Percentiles rank a stretch among this genome's conserved stretches.
phyloP scores from a whole-genome alignment of 2,888 invertebrate genomes.

The Pteria penguin region DNA sequence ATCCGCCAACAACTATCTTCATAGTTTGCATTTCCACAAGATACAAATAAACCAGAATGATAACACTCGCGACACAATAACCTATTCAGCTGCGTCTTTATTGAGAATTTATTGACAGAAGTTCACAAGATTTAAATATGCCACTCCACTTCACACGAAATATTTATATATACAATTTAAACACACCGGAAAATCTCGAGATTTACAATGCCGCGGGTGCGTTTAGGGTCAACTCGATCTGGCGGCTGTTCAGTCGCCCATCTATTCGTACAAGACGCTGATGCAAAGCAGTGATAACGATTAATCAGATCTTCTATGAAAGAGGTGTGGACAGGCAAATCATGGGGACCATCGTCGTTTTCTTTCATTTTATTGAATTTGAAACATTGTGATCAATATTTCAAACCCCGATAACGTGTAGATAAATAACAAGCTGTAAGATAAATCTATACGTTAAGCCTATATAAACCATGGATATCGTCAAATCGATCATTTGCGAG shows the following conservation, averaged over 20 bases:
- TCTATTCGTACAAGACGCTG: not conserved
- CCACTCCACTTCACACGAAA: constrained; percentile 1
- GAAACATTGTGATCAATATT: too few relatives aligned
- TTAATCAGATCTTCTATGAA: not conserved
- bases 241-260: not conserved
- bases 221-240: constrained; percentile 2
- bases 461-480: too few relatives aligned
- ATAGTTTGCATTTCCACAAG: not conserved
- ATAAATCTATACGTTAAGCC: too few relatives aligned
- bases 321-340: not conserved
- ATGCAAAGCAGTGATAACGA: not conserved
- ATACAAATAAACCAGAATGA: not conserved
- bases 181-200: not conserved
- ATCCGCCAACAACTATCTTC: not conserved
- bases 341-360: not conserved
- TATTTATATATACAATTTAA: not conserved
- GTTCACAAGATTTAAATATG: constrained; percentile 8
- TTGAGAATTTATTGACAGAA: constrained; percentile 7
- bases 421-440: too few relatives aligned
- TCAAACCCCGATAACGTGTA: too few relatives aligned
- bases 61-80: not conserved
- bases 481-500: too few relatives aligned
- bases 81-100: not conserved
- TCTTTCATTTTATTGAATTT: too few relatives aligned
- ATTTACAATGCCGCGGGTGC: not conserved